Percentiles rank a stretch among this genome's conserved stretches.
These are phyloP conservation scores for Uloborus diversus DNA, from an alignment of 1,140 invertebrate species.

Conservation along the genomic window DNA sequence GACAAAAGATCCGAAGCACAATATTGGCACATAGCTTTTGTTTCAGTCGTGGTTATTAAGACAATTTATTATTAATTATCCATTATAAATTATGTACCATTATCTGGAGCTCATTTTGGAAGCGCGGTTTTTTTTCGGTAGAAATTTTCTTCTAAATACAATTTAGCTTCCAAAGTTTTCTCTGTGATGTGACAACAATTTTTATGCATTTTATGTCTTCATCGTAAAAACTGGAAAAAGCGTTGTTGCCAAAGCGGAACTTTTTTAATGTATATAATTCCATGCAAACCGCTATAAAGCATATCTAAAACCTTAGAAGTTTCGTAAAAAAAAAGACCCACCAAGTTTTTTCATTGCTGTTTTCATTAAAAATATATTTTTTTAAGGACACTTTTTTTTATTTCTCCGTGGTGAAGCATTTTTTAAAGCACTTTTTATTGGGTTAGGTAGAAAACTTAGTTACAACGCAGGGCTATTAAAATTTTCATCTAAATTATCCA, in stretches of 20 bases:
- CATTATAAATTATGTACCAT: constrained; percentile 33
- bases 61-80: constrained; percentile 45
- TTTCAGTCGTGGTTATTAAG: constrained; percentile 12
- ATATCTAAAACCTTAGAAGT: neutral
- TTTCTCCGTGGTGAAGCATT: neutral
- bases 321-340: neutral
- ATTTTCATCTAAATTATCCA: constrained; percentile 19
- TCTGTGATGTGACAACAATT: constrained; percentile 20
- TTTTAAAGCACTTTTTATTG: neutral
- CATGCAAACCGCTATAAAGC: constrained; percentile 11
- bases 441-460: neutral
- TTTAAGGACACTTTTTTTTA: neutral
- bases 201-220: constrained; percentile 4
- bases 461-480: constrained; percentile 9
- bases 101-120: constrained; percentile 1
- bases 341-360: neutral
- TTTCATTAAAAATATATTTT: neutral
- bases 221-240: neutral
- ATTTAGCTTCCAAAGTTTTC: constrained; percentile 29
- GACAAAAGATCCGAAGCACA: constrained; percentile 7
- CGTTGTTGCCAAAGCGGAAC: constrained; percentile 1
- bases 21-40: constrained; percentile 14
- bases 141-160: constrained; percentile 28
- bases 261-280: constrained; percentile 36
- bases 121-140: neutral